Conservation (phyloP, 2,113 vertebrate species). For the Girardinichthys multiradiatus region DNA sequence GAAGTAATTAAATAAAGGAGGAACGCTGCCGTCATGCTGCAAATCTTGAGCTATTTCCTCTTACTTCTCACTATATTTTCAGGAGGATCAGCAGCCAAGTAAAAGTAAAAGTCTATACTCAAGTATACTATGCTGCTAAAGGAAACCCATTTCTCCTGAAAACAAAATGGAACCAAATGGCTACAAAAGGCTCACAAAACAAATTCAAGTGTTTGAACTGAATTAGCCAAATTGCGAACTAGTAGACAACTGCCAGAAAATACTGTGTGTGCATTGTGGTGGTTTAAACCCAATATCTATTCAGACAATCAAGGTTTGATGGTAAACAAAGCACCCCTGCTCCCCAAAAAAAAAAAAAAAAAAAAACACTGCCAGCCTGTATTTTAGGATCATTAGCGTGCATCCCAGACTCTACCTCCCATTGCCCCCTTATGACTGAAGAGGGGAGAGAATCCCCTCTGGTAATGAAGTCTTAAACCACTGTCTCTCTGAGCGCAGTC, state of each 20-base stretch:
- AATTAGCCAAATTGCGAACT: not conserved
- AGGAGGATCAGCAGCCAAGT: slow-evolving; percentile 57
- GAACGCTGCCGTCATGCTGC: slow-evolving; percentile 34
- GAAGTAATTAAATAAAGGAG: slow-evolving; percentile 72
- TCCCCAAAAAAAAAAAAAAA: slow-evolving; percentile 27
- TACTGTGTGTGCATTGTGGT: not conserved
- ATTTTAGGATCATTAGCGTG: slow-evolving; percentile 57
- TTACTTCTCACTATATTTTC: slow-evolving; percentile 51
- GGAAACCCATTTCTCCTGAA: slow-evolving; percentile 13
- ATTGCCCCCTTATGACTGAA: slow-evolving; percentile 26
- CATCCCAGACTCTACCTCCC: slow-evolving; percentile 46
- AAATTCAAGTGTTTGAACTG: too few species aligned
- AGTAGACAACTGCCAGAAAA: not conserved
- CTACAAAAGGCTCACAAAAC: slow-evolving; percentile 1
- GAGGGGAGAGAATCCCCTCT: slow-evolving; percentile 69
- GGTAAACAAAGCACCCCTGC: slow-evolving; percentile 67
- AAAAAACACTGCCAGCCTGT: slow-evolving; percentile 39
- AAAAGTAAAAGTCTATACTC: slow-evolving; percentile 28
- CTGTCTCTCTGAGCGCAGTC: slow-evolving; percentile 48
- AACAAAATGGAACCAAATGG: slow-evolving; percentile 15
- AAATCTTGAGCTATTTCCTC: slow-evolving; percentile 62
- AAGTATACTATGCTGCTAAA: slow-evolving; percentile 45
- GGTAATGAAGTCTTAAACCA: slow-evolving; percentile 64
- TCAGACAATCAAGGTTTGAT: slow-evolving; percentile 27
- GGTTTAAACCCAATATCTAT: slow-evolving; percentile 16